Evolutionary conservation across 2,113 vertebrate genomes (phyloP).

Genomic region (Odocoileus hemionus): DNA sequence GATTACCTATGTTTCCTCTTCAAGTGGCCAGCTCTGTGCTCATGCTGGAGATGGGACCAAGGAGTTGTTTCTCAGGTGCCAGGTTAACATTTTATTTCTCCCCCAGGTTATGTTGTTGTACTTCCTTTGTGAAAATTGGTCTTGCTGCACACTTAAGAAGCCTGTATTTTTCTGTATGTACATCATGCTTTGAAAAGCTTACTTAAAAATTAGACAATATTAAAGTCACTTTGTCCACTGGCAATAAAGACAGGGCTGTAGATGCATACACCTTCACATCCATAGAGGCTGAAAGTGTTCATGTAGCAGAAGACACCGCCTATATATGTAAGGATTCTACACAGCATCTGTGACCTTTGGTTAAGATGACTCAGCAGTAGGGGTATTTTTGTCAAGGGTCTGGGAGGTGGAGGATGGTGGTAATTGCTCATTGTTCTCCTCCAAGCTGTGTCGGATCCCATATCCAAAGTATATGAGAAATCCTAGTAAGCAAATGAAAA

Average conservation of each 20-base stretch:
- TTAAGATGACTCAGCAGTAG: background rate
- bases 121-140: background rate
- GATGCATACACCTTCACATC: background rate
- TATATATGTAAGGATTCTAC: background rate
- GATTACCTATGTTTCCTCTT: too few species aligned
- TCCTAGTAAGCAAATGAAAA: slow-evolving; percentile 74
- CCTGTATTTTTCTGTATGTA: background rate
- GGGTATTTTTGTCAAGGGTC: background rate
- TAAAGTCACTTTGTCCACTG: background rate
- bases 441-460: slow-evolving; percentile 86
- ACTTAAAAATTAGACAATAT: background rate
- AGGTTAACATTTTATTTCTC: background rate
- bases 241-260: background rate
- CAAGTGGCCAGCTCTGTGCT: too few species aligned
- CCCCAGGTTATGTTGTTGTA: too few species aligned
- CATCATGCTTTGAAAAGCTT: background rate
- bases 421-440: slow-evolving; percentile 11
- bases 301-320: background rate
- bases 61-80: background rate
- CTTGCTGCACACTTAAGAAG: background rate
- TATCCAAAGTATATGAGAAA: slow-evolving; percentile 92
- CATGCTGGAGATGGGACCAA: too few species aligned
- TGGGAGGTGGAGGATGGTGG: background rate
- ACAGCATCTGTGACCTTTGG: rapidly evolving
- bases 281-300: background rate